phyloP scores from a whole-genome alignment of 2,113 vertebrate species.

The Chrysochloris asiatica region DNA sequence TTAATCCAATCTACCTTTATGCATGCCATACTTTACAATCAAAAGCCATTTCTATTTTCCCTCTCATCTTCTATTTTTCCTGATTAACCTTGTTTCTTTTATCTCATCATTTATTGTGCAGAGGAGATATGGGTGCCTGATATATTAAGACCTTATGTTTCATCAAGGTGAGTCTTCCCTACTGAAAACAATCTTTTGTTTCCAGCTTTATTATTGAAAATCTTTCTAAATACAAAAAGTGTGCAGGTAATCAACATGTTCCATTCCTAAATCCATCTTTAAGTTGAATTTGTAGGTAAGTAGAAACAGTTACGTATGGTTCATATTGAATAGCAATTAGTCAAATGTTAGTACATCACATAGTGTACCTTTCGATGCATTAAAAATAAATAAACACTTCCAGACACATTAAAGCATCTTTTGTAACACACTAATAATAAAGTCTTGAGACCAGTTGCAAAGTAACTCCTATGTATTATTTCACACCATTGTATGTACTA shows the following conservation, averaged over 20 bases:
- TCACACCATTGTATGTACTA: background rate
- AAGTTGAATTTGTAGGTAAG: background rate
- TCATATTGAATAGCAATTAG: background rate
- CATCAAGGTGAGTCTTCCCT: background rate
- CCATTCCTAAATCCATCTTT: background rate
- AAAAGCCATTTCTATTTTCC: background rate
- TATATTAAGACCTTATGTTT: conserved; percentile 35
- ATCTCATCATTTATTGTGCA: background rate
- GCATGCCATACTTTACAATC: background rate
- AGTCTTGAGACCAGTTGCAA: background rate
- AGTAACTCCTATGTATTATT: background rate
- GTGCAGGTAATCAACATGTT: background rate
- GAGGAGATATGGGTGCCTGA: conserved; percentile 2
- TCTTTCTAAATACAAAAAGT: background rate
- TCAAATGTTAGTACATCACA: background rate
- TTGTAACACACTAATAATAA: background rate
- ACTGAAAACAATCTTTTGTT: background rate
- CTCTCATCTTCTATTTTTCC: background rate
- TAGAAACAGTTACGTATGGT: background rate
- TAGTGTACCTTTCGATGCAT: too few species aligned
- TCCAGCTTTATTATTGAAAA: background rate
- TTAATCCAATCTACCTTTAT: conserved; percentile 5
- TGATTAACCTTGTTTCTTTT: conserved; percentile 2
- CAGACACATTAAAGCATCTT: too few species aligned
- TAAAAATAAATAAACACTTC: too few species aligned